A percentile compares a stretch with the other conserved stretches of the same genome.
Conservation (phyloP, 1,140 invertebrate species). For the Drosophila neocordata region DNA sequence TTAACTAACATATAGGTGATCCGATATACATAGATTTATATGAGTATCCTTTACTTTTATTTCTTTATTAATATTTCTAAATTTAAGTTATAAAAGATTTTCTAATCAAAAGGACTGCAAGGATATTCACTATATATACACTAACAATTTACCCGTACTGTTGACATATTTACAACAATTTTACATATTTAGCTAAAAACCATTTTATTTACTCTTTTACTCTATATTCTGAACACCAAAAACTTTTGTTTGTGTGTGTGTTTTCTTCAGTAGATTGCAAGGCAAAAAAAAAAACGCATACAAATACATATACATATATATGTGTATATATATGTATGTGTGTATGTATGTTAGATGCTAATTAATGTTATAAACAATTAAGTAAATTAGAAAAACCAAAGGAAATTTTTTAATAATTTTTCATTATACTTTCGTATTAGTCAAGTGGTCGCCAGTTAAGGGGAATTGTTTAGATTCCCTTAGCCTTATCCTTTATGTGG, state of each 20-base stretch:
- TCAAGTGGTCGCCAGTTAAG: too few relatives aligned
- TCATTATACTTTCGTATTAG: neutral
- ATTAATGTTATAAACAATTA: neutral
- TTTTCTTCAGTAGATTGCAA: too few relatives aligned
- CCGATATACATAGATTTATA: neutral
- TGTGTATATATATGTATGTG: slow-evolving; percentile 7
- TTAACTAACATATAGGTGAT: too few relatives aligned
- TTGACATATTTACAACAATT: neutral
- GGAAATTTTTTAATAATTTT: neutral
- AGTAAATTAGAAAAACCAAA: neutral
- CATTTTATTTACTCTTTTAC: slow-evolving; percentile 9
- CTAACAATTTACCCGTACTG: neutral
- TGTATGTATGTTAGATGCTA: neutral
- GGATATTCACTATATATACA: slow-evolving; percentile 8
- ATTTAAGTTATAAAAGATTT: too few relatives aligned
- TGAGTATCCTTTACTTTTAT: too few relatives aligned
- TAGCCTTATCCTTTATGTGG: neutral
- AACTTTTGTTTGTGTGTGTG: too few relatives aligned
- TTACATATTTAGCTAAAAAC: slow-evolving; percentile 38
- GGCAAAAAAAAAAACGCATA: neutral
- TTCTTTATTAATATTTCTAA: too few relatives aligned
- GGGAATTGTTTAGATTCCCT: neutral
- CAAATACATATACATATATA: slow-evolving; percentile 28
- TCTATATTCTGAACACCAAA: too few relatives aligned
- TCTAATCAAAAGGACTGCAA: slow-evolving; percentile 23